phyloP scores from a whole-genome alignment of 2,113 vertebrate genomes.

The Sturnus vulgaris region DNA sequence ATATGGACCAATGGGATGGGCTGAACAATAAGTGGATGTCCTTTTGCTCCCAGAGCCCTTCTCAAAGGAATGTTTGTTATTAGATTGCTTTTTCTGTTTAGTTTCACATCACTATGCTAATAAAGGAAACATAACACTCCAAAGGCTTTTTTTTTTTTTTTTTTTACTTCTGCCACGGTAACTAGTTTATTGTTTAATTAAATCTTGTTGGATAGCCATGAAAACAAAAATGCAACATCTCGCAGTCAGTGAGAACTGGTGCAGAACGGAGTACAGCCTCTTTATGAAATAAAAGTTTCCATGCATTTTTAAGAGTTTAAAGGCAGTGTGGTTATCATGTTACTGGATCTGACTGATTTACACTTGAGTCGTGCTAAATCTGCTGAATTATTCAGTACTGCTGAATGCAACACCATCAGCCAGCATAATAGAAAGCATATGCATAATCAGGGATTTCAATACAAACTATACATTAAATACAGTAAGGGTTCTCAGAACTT shows the following conservation, averaged over 20 bases:
- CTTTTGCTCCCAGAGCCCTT: constrained; percentile 80
- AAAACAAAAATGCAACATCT: constrained; percentile 42
- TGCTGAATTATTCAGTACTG: constrained; percentile 75
- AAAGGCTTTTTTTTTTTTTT: constrained; percentile 33
- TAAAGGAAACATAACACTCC: constrained; percentile 73
- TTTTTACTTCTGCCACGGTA: background rate
- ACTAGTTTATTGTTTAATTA: constrained; percentile 69
- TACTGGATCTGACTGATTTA: constrained; percentile 74
- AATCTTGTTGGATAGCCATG: constrained; percentile 29
- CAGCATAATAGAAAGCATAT: constrained; percentile 68
- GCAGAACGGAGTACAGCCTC: background rate
- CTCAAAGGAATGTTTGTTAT: constrained; percentile 83
- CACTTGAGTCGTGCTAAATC: constrained; percentile 68
- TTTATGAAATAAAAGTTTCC: constrained; percentile 52
- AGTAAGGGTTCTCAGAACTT: background rate
- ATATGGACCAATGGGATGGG: constrained; percentile 83
- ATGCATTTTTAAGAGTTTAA: constrained; percentile 64
- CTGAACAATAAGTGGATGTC: constrained; percentile 84
- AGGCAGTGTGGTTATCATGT: constrained; percentile 62
- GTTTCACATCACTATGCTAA: constrained; percentile 78
- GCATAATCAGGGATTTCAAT: constrained; percentile 40
- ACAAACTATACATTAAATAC: constrained; percentile 63
- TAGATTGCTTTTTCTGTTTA: constrained; percentile 80
- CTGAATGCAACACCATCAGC: constrained; percentile 63
- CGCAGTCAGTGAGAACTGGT: background rate